phyloP scores from a whole-genome alignment of 2,797 vertebrate genomes.

The Amblyraja radiata region DNA sequence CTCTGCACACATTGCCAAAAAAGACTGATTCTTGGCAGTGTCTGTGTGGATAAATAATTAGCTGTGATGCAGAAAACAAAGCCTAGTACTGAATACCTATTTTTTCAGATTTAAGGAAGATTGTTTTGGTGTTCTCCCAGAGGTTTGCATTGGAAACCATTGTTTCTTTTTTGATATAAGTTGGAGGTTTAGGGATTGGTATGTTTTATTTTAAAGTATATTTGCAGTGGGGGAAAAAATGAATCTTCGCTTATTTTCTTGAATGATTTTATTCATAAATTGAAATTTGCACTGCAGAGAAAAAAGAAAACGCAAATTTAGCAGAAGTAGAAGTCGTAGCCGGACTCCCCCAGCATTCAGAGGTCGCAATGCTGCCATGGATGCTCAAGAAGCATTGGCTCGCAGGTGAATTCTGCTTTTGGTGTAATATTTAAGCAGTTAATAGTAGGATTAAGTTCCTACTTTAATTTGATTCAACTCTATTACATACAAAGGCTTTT shows the following conservation, averaged over 20 bases:
- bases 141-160: not conserved
- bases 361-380: conserved; percentile 94
- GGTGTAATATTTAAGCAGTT: conserved; percentile 36
- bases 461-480: not conserved
- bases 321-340: conserved; percentile 75
- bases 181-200: not conserved
- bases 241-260: conserved; percentile 39
- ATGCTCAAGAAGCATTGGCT: conserved; percentile 92
- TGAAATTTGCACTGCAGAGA: conserved; percentile 61
- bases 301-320: conserved; percentile 80
- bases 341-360: conserved; percentile 78
- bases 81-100: not conserved
- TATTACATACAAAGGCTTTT: not conserved
- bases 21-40: not conserved
- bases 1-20: not conserved
- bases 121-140: not conserved
- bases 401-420: conserved; percentile 67
- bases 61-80: not conserved
- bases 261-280: conserved; percentile 40
- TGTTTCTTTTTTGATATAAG: not conserved
- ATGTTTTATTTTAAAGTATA: too few species aligned
- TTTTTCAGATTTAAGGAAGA: not conserved
- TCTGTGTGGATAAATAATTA: not conserved
- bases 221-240: not conserved
- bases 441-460: conserved; percentile 35